Base-by-base conservation (phyloP, 2,797 vertebrate genomes). In the Hydrocynus forskahlii region DNA sequence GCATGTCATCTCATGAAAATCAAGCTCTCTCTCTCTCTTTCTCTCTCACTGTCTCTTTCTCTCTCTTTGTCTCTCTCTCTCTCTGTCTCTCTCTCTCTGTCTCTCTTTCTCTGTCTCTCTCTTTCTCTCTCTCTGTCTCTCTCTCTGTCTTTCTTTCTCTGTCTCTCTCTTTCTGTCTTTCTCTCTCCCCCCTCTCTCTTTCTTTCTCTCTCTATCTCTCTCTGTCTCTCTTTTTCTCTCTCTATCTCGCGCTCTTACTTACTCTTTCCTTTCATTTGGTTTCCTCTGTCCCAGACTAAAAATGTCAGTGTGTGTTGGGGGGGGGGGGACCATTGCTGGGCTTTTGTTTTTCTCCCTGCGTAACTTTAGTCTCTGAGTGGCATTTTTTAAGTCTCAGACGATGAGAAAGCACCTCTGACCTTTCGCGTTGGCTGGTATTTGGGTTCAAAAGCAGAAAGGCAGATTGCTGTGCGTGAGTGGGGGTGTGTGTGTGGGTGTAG, bases 121-220 rank as follows among this genome's bases (percentile, higher is more conserved):
- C n/a, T n/a, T n/a, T n/a, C n/a, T n/a, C n/a, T n/a, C n/a, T n/a
- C n/a, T n/a, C n/a, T n/a, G n/a, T n/a, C n/a, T n/a, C n/a, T n/a
- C n/a, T n/a, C n/a, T n/a, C n/a, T n/a, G n/a, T n/a, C n/a, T n/a
- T n/a, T n/a, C n/a, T n/a, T n/a, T n/a, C n/a, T n/a, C n/a, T n/a
- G n/a, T n/a, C n/a, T n/a, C n/a, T n/a, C n/a, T n/a, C n/a, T n/a
- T n/a, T n/a, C n/a, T n/a, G n/a, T n/a, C n/a, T n/a, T n/a, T n/a
- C n/a, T n/a, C n/a, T n/a, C n/a, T n/a, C n/a, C n/a, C n/a, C 87
- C 87, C 89, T 91, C 91, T 90, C 88, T 92, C 88, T 90, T 89
- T 91, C 90, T 90, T 88, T 92, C n/a, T n/a, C n/a, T n/a, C n/a
- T n/a, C n/a, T n/a, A n/a, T n/a, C n/a, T n/a, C n/a, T n/a, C n/a